phyloP scores from a whole-genome alignment of 2,113 vertebrate species.

The Scomber colias region DNA sequence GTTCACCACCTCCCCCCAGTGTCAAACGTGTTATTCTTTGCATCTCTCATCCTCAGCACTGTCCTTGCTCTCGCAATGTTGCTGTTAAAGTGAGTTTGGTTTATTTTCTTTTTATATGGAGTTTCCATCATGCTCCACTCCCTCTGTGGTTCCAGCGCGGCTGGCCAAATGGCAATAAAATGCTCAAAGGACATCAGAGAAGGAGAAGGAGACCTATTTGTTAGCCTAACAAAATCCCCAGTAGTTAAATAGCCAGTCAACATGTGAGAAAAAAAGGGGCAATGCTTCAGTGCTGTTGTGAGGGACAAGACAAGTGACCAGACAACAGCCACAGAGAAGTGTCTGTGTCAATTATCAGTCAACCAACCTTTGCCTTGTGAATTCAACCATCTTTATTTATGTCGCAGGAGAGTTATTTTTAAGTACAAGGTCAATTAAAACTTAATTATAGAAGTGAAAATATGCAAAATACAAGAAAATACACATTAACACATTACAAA shows the following conservation, averaged over 20 bases:
- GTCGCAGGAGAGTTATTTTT: slow-evolving; percentile 6
- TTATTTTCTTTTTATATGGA: slow-evolving; percentile 78
- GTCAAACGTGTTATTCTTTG: slow-evolving; percentile 57
- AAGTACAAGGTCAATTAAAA: slow-evolving; percentile 10
- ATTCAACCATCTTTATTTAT: slow-evolving; percentile 29
- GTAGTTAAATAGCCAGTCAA: slow-evolving; percentile 60
- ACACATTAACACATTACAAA: slow-evolving; percentile 34
- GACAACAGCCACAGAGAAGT: slow-evolving; percentile 27
- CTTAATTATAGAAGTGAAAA: slow-evolving; percentile 6
- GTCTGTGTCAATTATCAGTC: slow-evolving; percentile 26
- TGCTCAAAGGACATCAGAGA: slow-evolving; percentile 78
- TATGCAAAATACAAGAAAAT: slow-evolving; percentile 29
- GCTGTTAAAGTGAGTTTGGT: slow-evolving; percentile 72
- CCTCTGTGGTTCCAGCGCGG: slow-evolving; percentile 78
- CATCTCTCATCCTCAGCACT: slow-evolving; percentile 34
- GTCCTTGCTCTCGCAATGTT: slow-evolving; percentile 48
- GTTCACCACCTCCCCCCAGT: slow-evolving; percentile 24
- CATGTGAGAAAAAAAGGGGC: slow-evolving; percentile 31
- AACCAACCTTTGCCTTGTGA: slow-evolving; percentile 22
- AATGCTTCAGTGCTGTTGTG: slow-evolving; percentile 22
- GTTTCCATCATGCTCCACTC: slow-evolving; percentile 81
- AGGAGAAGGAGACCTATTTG: slow-evolving; percentile 72
- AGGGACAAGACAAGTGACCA: slow-evolving; percentile 52
- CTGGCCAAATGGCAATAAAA: slow-evolving; percentile 83
- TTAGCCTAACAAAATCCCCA: slow-evolving; percentile 64